Evolutionary conservation across 2,113 vertebrate genomes (phyloP).

Genomic region (Atrichornis clamosus): DNA sequence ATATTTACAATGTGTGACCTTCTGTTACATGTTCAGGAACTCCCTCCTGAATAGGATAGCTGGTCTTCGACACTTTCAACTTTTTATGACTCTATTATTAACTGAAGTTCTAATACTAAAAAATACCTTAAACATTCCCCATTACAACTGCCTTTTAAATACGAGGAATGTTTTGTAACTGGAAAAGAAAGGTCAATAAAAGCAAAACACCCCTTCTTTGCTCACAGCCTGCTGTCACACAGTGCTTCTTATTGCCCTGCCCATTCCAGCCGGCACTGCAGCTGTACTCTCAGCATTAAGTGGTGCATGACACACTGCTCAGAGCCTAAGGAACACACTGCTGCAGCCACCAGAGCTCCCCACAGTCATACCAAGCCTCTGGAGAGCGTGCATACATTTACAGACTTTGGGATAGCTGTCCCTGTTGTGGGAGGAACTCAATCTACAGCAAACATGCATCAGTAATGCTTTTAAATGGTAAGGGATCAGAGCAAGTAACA

Average conservation of each 20-base stretch:
- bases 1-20: background rate
- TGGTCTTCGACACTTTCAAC: background rate
- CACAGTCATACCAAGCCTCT: background rate
- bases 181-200: background rate
- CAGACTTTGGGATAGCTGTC: background rate
- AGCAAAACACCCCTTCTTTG: background rate
- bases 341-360: background rate
- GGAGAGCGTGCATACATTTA: fast-evolving
- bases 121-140: background rate
- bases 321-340: background rate
- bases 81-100: background rate
- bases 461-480: background rate
- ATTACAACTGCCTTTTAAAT: background rate
- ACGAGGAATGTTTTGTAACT: background rate
- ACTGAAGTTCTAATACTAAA: background rate
- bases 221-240: background rate
- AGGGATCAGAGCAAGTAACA: background rate
- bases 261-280: fast-evolving
- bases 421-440: background rate
- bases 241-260: background rate
- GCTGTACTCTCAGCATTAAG: background rate
- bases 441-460: background rate
- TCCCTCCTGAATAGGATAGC: background rate
- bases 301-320: background rate
- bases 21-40: background rate